Evolutionary conservation across 2,888 invertebrate genomes (phyloP), one percentile per base, ranked within the genome.

Genomic region (Nineta flava): DNA sequence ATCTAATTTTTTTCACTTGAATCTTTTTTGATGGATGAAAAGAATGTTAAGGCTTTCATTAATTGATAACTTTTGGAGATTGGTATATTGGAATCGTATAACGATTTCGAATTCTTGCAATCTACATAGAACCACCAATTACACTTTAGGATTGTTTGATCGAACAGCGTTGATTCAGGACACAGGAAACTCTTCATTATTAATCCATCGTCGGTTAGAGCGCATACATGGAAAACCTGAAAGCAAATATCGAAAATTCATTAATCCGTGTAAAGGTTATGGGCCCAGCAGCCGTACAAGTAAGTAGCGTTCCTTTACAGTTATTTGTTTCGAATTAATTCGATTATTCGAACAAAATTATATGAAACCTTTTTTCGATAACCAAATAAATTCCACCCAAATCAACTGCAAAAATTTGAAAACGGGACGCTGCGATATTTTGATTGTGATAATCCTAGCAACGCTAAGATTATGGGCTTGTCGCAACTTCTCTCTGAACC

Each of bases 121-220:
- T 91, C 90, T 0, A 91, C 90, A 64, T 90, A 91, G 71, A 91
- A 88, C 87, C 88, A 91, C 90, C 90, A 91, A 65, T 91, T 91
- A 67, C 92, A 92, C 63, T 90, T 90, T 5, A 92, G 73, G 54
- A 92, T 86, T 17, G 87, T 87, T 65, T 91, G 91, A 61, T 92
- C 91, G 66, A 92, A 92, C 48, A 91, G 74, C 0, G 92, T 92
- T 31, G 87, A 90, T 65, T 91, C 88, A 0, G 91, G 91, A 61
- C 91, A 92, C 44, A 90, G 74, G 69, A 92, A 92, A 46, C 90
- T 90, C 66, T 91, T 91, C 80, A 88, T 87, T 47, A 91, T 86
- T 50, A 90, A 71, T 0, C 90, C 90, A 56, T 88, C 87, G 57
- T 91, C 90, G 3, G 90, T 90, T 48, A 91, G 69, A 0, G 90